Evolutionary conservation across 2,113 vertebrate genomes (phyloP), one percentile per base, ranked within the genome.

Genomic region (Coturnix japonica): DNA sequence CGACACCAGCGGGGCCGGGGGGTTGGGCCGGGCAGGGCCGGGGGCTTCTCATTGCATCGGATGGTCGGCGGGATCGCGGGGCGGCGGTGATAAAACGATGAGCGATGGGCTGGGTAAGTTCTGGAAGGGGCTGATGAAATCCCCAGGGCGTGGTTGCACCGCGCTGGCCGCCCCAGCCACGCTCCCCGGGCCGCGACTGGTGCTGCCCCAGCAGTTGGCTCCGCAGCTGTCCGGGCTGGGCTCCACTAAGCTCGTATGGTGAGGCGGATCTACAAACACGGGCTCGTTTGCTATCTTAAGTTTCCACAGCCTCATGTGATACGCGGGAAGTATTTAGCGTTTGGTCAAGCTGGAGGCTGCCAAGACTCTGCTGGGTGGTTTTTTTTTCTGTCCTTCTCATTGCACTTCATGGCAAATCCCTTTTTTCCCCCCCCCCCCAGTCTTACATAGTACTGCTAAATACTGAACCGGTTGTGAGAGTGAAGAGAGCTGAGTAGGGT

Each of bases 41-140:
- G 53, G 53, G 53, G 53, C 28, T 56, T 56, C 53, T 31, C 54
- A 30, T 6, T 11, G 30, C 30, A 28, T 16, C 54, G 30, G 54
- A 17, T 31, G 53, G 30, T 47, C 60, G 65, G 59, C 46, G 80
- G 19, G 23, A 17, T 35, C 25, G 35, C 43, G 28, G 1, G 3
- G 7, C 26, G 9, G 1, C 19, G 9, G 44, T 6, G 69, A 66
- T 47, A 23, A 70, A 71, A 7, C 8, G 20, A 57, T 28, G 44
- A 54, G 77, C 23, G 46, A 61, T 17, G 82, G 15, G 51, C 9
- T 54, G 83, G 41, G 91, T 76, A 81, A 19, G 43, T 90, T 96
- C 89, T 91, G 91, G 92, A 90, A 96, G 46, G 87, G 90, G 64
- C 69, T 81, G 89, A 74, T 95, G 93, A 85, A 93, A 83, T 81